Evolutionary conservation across 2,888 invertebrate species (phyloP), one percentile per base, ranked within the genome.

Genomic region (Drosophila engyochracea): DNA sequence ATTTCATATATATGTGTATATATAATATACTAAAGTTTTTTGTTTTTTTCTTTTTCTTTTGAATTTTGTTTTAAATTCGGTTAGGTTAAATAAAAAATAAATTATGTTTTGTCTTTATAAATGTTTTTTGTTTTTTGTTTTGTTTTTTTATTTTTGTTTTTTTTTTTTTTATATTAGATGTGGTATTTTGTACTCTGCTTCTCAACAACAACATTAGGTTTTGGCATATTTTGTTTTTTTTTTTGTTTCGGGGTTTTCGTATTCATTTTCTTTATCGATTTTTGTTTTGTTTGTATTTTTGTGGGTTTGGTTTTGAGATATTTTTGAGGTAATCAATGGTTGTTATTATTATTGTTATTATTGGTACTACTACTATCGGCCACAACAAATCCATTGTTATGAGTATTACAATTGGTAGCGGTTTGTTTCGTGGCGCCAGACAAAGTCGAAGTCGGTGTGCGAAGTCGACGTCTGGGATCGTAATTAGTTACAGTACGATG

Each of bases 391-490:
- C 92, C 92, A 91, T 92, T 91, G 79, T 76, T 74, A 75, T 57
- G 67, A 79, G 67, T 83, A 74, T 77, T 75, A 60, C 57, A 74
- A 82, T 85, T 82, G 74, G 70, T 74, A 72, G 78, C 76, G 69
- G 86, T 81, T 83, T 72, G 87, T 81, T 83, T 87, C 70, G 84
- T 81, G 82, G 87, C 76, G 55, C 79, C 84, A 80, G 86, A 82
- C 82, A 86, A 59, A 59, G 82, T 86, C 87, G 76, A 76, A 74
- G 76, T 79, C 77, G 80, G 54, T 49, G 71, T 80, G 76, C 88
- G 91, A 89, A 91, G 81, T 79, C 88, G 92, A 91, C 92, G 92
- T 86, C 92, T 89, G 83, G 91, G 90, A 91, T 91, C 92, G 81
- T 92, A 89, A 82, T 92, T 91, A 80, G 85, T 84, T 85, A 86